Base-by-base conservation (phyloP, 2,888 invertebrate genomes). In the Entomobrya proxima region DNA sequence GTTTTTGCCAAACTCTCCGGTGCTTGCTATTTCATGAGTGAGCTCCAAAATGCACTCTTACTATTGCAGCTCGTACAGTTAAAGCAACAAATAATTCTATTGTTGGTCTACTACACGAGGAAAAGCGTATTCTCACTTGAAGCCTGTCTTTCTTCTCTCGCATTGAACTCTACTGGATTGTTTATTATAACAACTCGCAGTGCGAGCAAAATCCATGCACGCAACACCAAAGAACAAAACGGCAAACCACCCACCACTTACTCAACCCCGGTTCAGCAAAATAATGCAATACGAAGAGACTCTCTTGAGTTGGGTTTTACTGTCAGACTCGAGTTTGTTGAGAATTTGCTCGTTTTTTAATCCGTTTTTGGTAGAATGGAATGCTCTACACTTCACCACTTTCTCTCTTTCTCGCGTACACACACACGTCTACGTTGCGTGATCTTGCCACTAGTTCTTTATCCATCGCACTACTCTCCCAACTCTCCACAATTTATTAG, bases 401-500 rank as follows among this genome's bases (percentile, higher is more conserved):
- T n/a, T n/a, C n/a, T n/a, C n/a, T n/a, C n/a, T n/a, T 61, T 32
- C 6, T 2, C 27, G 32, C 13, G n/a, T 52, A 7, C 15, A 61
- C 27, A 55, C 55, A 11, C 47, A 47, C 13, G 58, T 64, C 64
- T 64, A 37, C 64, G 37, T 64, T 64, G 64, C 64, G 64, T 64
- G 64, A 35, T 64, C 64, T 64, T 64, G 64, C 18, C 15, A 27
- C 37, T 64, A 64, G 37, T 64, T 61, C 32, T 13, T 32, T 32
- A 15, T 1, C 58, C 18, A 15, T 32, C 47, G 6, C 47, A 11
- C 47, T 47, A n/a, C 47, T 55, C 55, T 55, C 24, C 5, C 55
- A 11, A 18, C 64, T 37, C 64, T 64, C 37, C 64, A 64, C 35
- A 64, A 64, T 35, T 64, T 64, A 64, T 64, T 64, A 64, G 64